Percentiles rank a stretch among this genome's conserved stretches.
Evolutionary conservation across 2,797 vertebrate species (phyloP).

Genomic region (Telmatherina bonti): DNA sequence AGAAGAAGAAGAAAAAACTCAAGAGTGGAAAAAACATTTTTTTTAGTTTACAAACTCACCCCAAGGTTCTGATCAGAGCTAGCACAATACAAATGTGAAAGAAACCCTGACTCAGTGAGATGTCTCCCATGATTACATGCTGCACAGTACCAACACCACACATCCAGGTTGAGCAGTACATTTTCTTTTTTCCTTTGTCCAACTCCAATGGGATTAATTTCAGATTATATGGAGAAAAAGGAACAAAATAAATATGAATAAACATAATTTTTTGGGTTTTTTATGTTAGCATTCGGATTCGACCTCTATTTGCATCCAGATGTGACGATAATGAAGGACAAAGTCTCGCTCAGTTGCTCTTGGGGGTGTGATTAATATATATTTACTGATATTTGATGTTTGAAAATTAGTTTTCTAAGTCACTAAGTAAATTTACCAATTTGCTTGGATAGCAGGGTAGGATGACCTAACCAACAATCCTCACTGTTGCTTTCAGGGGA

Average conservation of each 20-base stretch:
- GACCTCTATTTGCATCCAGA: not conserved
- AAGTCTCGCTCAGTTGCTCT: slow-evolving; percentile 1
- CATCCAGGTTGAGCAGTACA: not conserved
- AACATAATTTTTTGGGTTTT: slow-evolving; percentile 15
- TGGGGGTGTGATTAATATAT: slow-evolving; percentile 2
- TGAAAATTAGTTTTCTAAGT: slow-evolving; percentile 27
- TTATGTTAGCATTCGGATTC: slow-evolving; percentile 10
- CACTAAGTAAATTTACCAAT: slow-evolving; percentile 1
- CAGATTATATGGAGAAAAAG: not conserved
- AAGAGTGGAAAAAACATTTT: not conserved
- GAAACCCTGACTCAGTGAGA: not conserved
- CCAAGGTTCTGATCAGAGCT: not conserved
- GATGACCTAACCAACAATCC: not conserved
- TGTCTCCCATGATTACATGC: not conserved
- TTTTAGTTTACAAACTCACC: not conserved
- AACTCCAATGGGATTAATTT: not conserved
- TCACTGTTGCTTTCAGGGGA: not conserved
- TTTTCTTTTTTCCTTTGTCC: not conserved
- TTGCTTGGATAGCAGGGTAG: slow-evolving; percentile 9
- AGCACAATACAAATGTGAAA: not conserved
- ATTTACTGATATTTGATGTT: slow-evolving; percentile 2
- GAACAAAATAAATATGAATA: slow-evolving; percentile 10
- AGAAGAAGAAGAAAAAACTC: not conserved
- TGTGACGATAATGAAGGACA: slow-evolving; percentile 20
- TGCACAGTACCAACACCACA: not conserved